phyloP scores from a whole-genome alignment of 2,888 invertebrate genomes.

The Exocentrus adspersus region DNA sequence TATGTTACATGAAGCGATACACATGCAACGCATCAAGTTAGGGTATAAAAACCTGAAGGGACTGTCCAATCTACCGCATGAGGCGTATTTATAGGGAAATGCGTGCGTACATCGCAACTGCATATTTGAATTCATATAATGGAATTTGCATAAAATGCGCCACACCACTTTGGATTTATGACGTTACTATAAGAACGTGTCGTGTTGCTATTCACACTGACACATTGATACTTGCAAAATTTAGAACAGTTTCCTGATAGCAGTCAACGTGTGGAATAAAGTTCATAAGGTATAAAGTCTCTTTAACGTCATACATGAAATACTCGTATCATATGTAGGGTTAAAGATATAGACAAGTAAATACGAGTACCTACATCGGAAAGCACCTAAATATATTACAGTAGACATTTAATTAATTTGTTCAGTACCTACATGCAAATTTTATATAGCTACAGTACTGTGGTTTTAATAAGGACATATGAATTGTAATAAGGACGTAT shows the following conservation, averaged over 20 bases:
- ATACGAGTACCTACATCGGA: too few species aligned
- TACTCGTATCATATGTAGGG: too few species aligned
- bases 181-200: conserved; percentile 50
- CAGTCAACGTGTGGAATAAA: neutral
- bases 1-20: too few species aligned
- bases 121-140: conserved; percentile 52
- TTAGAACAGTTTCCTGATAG: conserved; percentile 37
- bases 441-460: too few species aligned
- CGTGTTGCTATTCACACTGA: conserved; percentile 51
- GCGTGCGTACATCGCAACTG: conserved; percentile 52
- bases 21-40: neutral
- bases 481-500: too few species aligned
- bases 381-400: too few species aligned
- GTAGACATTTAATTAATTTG: too few species aligned
- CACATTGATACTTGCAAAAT: conserved; percentile 44
- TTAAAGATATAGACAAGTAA: too few species aligned
- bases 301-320: too few species aligned
- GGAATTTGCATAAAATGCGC: conserved; percentile 52
- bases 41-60: neutral
- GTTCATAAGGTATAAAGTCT: neutral
- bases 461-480: too few species aligned
- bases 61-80: conserved; percentile 7
- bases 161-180: conserved; percentile 51
- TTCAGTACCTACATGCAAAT: too few species aligned
- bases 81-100: conserved; percentile 18